Base-by-base conservation (phyloP, 2,797 vertebrate species). In the Nannoperca australis region DNA sequence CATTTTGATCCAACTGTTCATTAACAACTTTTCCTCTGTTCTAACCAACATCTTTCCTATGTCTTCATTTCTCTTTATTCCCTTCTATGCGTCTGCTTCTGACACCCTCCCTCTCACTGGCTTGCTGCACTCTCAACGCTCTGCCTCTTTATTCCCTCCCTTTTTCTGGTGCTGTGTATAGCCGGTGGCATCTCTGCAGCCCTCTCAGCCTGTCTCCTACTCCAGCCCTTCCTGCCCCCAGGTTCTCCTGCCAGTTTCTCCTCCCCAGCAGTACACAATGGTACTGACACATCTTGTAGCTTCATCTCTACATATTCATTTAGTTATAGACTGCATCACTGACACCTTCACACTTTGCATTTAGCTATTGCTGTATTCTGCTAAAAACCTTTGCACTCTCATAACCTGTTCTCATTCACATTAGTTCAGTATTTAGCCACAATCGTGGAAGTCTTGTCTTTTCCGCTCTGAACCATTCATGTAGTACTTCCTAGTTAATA, bases 181-280 rank as follows among this genome's bases (percentile, higher is more conserved):
- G 97, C 96, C 97, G 88, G 95, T 98, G 95, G 96, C 96, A 1
- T 96, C 97, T 94, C 96, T 99, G 92, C 98, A 97, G 95, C 94
- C 97, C 90, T 96, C 97, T 96, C 97, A 99, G 96, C 96, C 98
- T 92, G 97, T 98, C 95, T 96, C 97, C 93, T 99, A 96, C 93
- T 97, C 98, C 95, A 97, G 97, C 94, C 93, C 95, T 63, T 97
- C 98, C 96, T 99, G 98, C 91, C 97, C 98, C 96, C 98, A 99
- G 95, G 97, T 99, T 95, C 96, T 99, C 95, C 96, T 99, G 96
- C 98, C 98, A 93, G 97, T 99, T 93, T 98, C 98, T 97, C 97
- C 97, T 94, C 96, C 97, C 95, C 98, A 99, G 97, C 97, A 99
- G 96, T 99, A 98, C 97, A 98, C 96, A 95, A 96, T 99, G 98